phyloP scores from a whole-genome alignment of 2,113 vertebrate species.

The Ibidorhyncha struthersii region DNA sequence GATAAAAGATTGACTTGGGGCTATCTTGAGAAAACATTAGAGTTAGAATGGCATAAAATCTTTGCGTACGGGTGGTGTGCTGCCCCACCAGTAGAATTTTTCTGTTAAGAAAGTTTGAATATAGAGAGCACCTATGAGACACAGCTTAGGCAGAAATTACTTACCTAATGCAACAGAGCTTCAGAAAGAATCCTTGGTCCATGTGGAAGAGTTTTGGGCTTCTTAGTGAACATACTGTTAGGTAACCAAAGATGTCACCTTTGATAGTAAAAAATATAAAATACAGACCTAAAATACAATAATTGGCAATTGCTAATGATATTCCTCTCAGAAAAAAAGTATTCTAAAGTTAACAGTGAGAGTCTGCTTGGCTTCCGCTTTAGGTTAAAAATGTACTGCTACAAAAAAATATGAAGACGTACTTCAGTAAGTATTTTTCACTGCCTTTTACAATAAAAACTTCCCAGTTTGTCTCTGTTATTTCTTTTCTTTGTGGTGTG shows the following conservation, averaged over 20 bases:
- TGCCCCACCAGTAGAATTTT: neutral
- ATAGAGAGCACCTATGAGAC: neutral
- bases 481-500: neutral
- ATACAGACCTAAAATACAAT: neutral
- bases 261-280: neutral
- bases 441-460: neutral
- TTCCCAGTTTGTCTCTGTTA: neutral
- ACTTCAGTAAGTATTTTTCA: neutral
- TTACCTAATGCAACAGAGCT: neutral
- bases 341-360: neutral
- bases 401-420: neutral
- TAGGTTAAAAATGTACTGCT: neutral
- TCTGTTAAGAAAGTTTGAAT: neutral
- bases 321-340: neutral
- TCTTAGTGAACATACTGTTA: neutral
- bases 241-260: neutral
- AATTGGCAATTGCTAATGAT: neutral
- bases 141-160: neutral
- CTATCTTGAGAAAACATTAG: neutral
- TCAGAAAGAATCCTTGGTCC: neutral
- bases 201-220: neutral
- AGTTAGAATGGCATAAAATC: neutral
- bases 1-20: neutral
- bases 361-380: neutral
- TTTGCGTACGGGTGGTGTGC: neutral